A percentile compares a stretch with the other conserved stretches of the same genome.
phyloP scores from a whole-genome alignment of 2,888 invertebrate species.

The Bombylius discolor region DNA sequence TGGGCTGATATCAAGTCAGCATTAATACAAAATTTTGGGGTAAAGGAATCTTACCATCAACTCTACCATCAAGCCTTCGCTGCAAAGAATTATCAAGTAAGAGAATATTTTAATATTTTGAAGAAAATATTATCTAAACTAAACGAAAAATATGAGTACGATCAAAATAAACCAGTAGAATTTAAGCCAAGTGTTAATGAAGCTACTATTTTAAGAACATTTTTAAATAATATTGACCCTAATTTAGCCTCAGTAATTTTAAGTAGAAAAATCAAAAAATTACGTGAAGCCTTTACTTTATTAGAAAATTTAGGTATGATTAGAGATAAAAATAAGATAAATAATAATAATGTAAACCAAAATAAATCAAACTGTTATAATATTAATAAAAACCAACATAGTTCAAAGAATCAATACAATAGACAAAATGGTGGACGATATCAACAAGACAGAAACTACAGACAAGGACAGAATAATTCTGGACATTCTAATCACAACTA shows the following conservation, averaged over 20 bases:
- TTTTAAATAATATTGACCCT: slow-evolving; percentile 14
- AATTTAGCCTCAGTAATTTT: slow-evolving; percentile 8
- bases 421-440: no score
- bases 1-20: slow-evolving; percentile 10
- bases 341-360: slow-evolving; percentile 6
- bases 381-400: background rate
- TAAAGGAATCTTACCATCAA: slow-evolving; percentile 11
- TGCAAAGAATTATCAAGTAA: slow-evolving; percentile 9
- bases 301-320: slow-evolving; percentile 10
- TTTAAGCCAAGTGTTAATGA: slow-evolving; percentile 14
- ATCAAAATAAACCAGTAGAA: slow-evolving; percentile 12
- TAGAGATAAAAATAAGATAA: slow-evolving; percentile 6
- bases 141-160: slow-evolving; percentile 15
- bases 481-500: background rate
- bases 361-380: background rate
- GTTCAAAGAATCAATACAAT: no score
- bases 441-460: no score
- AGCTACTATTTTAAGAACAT: slow-evolving; percentile 14
- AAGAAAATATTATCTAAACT: slow-evolving; percentile 12
- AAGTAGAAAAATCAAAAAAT: slow-evolving; percentile 6
- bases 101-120: slow-evolving; percentile 12
- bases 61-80: slow-evolving; percentile 6
- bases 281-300: slow-evolving; percentile 5
- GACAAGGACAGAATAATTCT: background rate
- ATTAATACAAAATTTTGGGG: slow-evolving; percentile 12